phyloP scores from a whole-genome alignment of 2,113 vertebrate genomes.

The Myotis yumanensis region DNA sequence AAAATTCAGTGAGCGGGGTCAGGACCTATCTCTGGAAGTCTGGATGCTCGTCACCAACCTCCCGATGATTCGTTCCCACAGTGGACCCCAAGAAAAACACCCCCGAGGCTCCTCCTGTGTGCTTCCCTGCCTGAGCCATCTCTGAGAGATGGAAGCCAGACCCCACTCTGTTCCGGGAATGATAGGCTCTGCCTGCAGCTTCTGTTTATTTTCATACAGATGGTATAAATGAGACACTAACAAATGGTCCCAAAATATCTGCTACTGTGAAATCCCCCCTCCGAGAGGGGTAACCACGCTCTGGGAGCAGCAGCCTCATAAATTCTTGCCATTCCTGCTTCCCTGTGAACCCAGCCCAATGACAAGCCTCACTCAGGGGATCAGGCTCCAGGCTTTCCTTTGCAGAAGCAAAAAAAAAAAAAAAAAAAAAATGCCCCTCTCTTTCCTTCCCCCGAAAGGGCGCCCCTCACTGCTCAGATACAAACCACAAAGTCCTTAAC shows the following conservation, averaged over 20 bases:
- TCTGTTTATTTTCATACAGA: slow-evolving; percentile 76
- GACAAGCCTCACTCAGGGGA: not conserved
- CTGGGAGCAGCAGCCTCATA: slow-evolving; percentile 2
- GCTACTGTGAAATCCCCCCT: slow-evolving; percentile 52
- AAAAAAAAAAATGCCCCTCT: not conserved
- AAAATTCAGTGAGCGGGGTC: not conserved
- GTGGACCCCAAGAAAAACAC: slow-evolving; percentile 43
- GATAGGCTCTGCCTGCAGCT: slow-evolving; percentile 61
- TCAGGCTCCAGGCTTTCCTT: not conserved
- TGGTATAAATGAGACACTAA: slow-evolving; percentile 71
- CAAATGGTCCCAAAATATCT: slow-evolving; percentile 57
- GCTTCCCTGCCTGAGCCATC: not conserved
- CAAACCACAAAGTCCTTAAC: slow-evolving; percentile 71
- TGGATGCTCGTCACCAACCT: not conserved
- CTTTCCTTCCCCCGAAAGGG: not conserved
- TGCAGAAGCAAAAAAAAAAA: not conserved
- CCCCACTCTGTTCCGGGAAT: slow-evolving; percentile 51
- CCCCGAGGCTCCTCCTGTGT: not conserved
- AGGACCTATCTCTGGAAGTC: not conserved
- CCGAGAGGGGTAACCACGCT: not conserved
- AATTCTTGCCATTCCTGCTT: slow-evolving; percentile 53
- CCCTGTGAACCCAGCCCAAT: not conserved
- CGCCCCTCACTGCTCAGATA: slow-evolving; percentile 54
- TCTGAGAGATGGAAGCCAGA: slow-evolving; percentile 72
- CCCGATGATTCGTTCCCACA: not conserved